phyloP scores from a whole-genome alignment of 2,113 vertebrate species.

The Caretta caretta region DNA sequence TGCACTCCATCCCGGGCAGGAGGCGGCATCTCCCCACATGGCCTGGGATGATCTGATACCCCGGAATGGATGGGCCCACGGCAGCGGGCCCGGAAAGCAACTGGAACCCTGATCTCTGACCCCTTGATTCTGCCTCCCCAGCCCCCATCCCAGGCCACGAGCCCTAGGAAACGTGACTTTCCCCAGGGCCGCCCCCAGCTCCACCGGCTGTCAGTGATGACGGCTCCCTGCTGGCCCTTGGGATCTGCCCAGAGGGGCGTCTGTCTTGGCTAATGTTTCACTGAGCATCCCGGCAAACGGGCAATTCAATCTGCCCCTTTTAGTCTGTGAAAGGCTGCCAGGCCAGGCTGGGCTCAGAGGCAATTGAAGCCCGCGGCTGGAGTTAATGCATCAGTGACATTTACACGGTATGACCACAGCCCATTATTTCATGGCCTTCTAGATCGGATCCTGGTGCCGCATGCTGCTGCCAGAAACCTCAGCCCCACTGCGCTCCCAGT shows the following conservation, averaged over 20 bases:
- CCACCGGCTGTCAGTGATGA: background rate
- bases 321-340: background rate
- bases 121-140: background rate
- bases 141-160: background rate
- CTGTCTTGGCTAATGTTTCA: background rate
- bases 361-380: background rate
- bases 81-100: background rate
- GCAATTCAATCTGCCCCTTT: background rate
- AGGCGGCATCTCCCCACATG: rapidly evolving
- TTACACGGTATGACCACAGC: background rate
- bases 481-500: background rate
- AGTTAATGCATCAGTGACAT: background rate
- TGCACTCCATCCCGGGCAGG: background rate
- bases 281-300: background rate
- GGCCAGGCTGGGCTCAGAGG: background rate
- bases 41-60: background rate
- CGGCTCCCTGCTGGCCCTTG: background rate
- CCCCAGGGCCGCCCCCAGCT: background rate
- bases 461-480: background rate
- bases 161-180: background rate
- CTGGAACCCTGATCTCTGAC: background rate
- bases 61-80: background rate
- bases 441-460: background rate
- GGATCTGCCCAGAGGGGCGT: background rate
- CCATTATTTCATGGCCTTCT: background rate